Evolutionary conservation across 2,888 invertebrate genomes (phyloP).

Genomic region (Macrostomum cliftonense): DNA sequence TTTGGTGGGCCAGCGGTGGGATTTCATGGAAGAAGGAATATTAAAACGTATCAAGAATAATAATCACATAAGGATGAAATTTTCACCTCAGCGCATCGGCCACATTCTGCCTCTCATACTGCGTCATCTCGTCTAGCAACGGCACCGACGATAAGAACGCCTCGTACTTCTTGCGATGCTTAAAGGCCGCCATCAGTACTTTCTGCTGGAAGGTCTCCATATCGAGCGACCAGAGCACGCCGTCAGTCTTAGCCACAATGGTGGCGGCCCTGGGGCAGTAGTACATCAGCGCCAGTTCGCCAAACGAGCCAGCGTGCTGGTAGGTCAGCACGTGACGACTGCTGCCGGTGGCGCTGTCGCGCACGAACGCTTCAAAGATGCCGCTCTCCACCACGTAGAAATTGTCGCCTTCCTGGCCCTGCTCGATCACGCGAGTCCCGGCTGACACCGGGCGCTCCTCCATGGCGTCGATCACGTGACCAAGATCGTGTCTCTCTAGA

Average conservation of each 20-base stretch:
- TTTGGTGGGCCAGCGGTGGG: too few species aligned
- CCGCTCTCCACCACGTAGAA: constrained; percentile 93
- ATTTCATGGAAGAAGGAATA: too few species aligned
- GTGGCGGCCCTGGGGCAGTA: constrained; percentile 91
- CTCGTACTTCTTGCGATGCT: constrained; percentile 92
- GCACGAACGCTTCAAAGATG: constrained; percentile 55
- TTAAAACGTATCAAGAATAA: too few species aligned
- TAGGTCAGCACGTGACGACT: constrained; percentile 61
- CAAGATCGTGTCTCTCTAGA: constrained; percentile 48
- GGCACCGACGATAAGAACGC: constrained; percentile 76
- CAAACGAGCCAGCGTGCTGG: constrained; percentile 74
- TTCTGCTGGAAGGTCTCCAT: constrained; percentile 86
- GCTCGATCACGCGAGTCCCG: constrained; percentile 67
- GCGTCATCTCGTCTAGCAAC: constrained; percentile 68
- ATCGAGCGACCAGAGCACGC: constrained; percentile 95
- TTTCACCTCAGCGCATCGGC: constrained; percentile 81
- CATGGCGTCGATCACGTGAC: constrained; percentile 38
- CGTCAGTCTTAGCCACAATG: constrained; percentile 52
- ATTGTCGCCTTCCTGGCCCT: constrained; percentile 92
- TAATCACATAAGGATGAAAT: too few species aligned
- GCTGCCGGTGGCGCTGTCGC: constrained; percentile 36
- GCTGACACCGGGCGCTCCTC: constrained; percentile 29
- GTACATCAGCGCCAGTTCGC: constrained; percentile 86
- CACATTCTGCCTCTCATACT: constrained; percentile 58
- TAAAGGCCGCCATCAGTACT: constrained; percentile 83